phyloP scores from a whole-genome alignment of 2,888 invertebrate species.

The Drosophila pseudotakahashii region DNA sequence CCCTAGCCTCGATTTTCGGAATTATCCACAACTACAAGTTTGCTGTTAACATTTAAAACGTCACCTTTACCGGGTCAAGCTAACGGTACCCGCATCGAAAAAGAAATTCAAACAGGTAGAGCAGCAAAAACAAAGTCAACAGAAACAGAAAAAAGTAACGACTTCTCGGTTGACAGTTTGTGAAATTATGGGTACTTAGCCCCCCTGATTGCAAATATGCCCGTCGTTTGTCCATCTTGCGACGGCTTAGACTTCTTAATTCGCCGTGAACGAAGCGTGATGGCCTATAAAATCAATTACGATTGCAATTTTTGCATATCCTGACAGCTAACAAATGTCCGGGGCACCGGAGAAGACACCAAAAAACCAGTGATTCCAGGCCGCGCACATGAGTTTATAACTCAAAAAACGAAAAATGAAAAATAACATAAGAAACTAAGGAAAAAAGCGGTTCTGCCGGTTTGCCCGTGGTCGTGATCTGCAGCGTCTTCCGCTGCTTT shows the following conservation, averaged over 20 bases:
- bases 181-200: conserved; percentile 59
- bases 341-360: conserved; percentile 51
- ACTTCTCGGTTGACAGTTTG: conserved; percentile 45
- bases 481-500: conserved; percentile 49
- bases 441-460: conserved; percentile 75
- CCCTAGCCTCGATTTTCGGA: conserved; percentile 19
- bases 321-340: conserved; percentile 45
- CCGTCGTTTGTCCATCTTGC: conserved; percentile 56
- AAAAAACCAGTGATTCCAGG: conserved; percentile 9
- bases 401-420: conserved; percentile 25
- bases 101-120: conserved; percentile 70
- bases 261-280: background rate
- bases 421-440: conserved; percentile 18
- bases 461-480: conserved; percentile 71
- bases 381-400: conserved; percentile 14
- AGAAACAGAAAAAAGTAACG: conserved; percentile 27
- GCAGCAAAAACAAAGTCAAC: conserved; percentile 3
- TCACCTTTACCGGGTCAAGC: conserved; percentile 64
- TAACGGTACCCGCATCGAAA: conserved; percentile 67
- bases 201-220: conserved; percentile 37
- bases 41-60: conserved; percentile 21
- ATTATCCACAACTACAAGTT: conserved; percentile 13
- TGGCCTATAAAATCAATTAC: conserved; percentile 35
- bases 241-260: conserved; percentile 23
- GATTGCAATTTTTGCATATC: conserved; percentile 35